Evolutionary conservation across 1,140 invertebrate species (phyloP).

Genomic region (Lepidurus couesii): DNA sequence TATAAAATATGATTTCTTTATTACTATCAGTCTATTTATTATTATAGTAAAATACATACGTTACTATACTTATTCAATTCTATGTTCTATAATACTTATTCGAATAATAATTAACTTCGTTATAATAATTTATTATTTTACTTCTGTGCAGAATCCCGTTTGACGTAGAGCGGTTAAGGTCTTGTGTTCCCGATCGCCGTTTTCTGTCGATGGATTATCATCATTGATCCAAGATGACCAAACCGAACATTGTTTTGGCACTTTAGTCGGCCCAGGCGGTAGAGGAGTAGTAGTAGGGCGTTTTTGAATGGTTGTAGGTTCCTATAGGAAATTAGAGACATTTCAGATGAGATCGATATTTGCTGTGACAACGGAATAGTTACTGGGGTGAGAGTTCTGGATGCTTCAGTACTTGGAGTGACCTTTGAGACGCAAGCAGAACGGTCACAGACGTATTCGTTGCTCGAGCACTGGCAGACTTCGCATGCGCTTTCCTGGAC

Average conservation of each 20-base stretch:
- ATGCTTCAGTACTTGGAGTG: constrained; percentile 20
- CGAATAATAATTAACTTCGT: not conserved
- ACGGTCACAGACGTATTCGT: constrained; percentile 60
- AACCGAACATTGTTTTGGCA: constrained; percentile 39
- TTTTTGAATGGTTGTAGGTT: constrained; percentile 35
- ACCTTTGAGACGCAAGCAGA: constrained; percentile 45
- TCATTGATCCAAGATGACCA: constrained; percentile 46
- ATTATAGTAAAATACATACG: too few relatives aligned
- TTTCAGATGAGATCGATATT: constrained; percentile 8
- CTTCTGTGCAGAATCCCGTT: constrained; percentile 39
- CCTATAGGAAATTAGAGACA: constrained; percentile 29
- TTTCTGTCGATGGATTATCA: constrained; percentile 37
- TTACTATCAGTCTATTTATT: too few relatives aligned
- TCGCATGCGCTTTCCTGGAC: constrained; percentile 54
- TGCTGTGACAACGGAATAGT: constrained; percentile 26
- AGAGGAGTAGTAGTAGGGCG: constrained; percentile 7
- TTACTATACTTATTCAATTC: too few relatives aligned
- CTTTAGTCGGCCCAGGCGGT: constrained; percentile 36
- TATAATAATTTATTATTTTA: constrained; percentile 16
- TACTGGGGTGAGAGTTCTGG: not conserved
- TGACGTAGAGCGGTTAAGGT: constrained; percentile 35
- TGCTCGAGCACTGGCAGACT: constrained; percentile 68
- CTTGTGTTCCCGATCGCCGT: constrained; percentile 41
- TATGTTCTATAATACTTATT: too few relatives aligned
- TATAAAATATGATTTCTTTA: not conserved